Percentiles rank a stretch among this genome's conserved stretches.
These are phyloP conservation scores for Watsonalla cultraria DNA, from an alignment of 2,888 invertebrate genomes.

Conservation along the genomic window DNA sequence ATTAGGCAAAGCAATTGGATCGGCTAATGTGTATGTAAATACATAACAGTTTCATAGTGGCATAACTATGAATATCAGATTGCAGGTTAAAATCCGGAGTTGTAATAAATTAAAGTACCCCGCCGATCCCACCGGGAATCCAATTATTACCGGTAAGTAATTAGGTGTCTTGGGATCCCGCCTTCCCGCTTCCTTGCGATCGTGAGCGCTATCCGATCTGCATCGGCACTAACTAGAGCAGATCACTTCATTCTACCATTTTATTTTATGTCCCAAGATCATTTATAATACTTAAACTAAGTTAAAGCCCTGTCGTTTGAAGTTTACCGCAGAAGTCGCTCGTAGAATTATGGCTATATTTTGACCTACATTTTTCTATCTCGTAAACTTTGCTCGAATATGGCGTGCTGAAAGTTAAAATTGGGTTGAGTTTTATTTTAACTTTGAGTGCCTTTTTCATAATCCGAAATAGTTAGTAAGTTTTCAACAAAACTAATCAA, in stretches of 20 bases:
- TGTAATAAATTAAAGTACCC: constrained; percentile 26
- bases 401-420: not conserved
- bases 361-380: not conserved
- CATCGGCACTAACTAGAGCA: constrained; percentile 8
- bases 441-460: not conserved
- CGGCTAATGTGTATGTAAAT: not conserved
- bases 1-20: not conserved
- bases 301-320: not conserved
- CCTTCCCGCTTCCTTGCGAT: constrained; percentile 18
- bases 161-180: constrained; percentile 30
- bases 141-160: constrained; percentile 39
- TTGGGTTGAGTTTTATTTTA: not conserved
- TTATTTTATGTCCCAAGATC: not conserved
- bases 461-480: not conserved
- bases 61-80: not conserved
- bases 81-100: constrained; percentile 18
- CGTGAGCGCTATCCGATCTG: constrained; percentile 27
- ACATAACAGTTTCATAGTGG: not conserved
- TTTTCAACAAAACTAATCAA: too few relatives aligned
- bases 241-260: not conserved
- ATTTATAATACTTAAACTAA: not conserved
- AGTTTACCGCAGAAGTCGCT: not conserved
- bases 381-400: not conserved
- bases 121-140: constrained; percentile 29
- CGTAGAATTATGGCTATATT: not conserved